Conservation (phyloP, 2,113 vertebrate species). For the Papio anubis region DNA sequence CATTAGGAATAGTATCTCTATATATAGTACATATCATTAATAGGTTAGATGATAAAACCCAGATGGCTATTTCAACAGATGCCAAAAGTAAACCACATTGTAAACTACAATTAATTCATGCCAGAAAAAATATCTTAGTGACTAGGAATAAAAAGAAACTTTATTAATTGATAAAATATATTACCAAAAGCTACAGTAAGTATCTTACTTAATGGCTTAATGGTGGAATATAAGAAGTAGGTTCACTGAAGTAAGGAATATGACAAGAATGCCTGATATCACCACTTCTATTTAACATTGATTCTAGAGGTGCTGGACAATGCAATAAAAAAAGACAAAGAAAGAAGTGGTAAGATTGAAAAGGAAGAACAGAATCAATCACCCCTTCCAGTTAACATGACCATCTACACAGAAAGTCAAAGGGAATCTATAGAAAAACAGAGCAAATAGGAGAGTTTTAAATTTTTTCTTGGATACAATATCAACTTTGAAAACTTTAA, state of each 20-base stretch:
- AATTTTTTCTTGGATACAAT: background rate
- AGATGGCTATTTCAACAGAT: background rate
- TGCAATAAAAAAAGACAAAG: background rate
- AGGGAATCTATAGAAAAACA: background rate
- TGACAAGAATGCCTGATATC: background rate
- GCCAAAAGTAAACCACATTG: background rate
- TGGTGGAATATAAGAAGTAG: background rate
- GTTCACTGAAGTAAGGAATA: background rate
- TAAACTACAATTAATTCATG: background rate
- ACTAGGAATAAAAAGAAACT: background rate
- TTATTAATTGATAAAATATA: background rate
- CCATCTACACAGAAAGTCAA: background rate
- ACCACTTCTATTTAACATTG: slow-evolving; percentile 9
- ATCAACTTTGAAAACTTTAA: background rate
- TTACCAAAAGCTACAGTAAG: background rate
- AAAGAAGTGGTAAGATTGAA: background rate
- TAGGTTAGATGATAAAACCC: background rate
- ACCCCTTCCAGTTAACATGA: background rate
- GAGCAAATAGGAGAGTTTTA: background rate
- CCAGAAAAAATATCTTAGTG: background rate
- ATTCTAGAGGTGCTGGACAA: background rate
- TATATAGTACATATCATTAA: background rate
- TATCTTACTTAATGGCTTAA: background rate
- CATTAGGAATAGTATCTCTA: background rate
- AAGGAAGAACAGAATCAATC: background rate